Evolutionary conservation across 53 echinoderm and acorn worm genomes (phyloP), one percentile per base, ranked within the genome.

Genomic region (Luidia sarsii): DNA sequence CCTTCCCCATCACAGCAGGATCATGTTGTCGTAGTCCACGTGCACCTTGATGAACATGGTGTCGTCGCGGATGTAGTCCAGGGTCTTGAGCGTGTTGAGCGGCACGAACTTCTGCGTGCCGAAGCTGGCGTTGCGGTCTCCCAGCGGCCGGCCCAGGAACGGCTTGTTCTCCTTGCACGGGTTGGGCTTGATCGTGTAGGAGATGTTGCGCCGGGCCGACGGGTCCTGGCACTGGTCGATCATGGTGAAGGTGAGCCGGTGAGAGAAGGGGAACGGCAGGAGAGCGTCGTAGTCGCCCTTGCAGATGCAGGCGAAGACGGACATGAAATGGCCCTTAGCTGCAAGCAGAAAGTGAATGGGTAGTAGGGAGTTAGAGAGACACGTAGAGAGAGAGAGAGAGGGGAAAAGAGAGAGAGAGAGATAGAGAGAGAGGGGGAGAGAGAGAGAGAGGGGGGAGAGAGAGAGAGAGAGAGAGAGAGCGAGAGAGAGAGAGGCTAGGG

Each of bases 221-320:
- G 97, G 97, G 77, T 96, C 96, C 49, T 96, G 97, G 79, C 97
- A 96, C 55, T 96, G 97, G 67, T 96, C 97, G 56, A 96, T 96
- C 48, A 96, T 63, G 15, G 93, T 96, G 87, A 96, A 96, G 34
- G 90, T 93, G 86, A 90, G 82, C 11, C 97, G 93, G 82, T 96
- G 97, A 36, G 86, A 85, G 84, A 96, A 96, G 32, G 97, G 97
- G 86, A 87, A 96, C 1, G 97, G 97, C 3, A 93, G 83, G 38
- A 96, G 91, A 57, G 97, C 93, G 77, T 96, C 97, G 74, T 93
- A 96, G 24, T 96, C 97, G 0, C 93, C 91, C 28, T 87, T 80
- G 71, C 90, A 91, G 65, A 96, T 96, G 70, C 92, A 96, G 65
- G 85, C 80, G 86, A 96, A 96, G 32, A 96, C 88, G n/a, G 97